Evolutionary conservation across 1,140 invertebrate genomes (phyloP).

Genomic region (Colletes latitarsis): DNA sequence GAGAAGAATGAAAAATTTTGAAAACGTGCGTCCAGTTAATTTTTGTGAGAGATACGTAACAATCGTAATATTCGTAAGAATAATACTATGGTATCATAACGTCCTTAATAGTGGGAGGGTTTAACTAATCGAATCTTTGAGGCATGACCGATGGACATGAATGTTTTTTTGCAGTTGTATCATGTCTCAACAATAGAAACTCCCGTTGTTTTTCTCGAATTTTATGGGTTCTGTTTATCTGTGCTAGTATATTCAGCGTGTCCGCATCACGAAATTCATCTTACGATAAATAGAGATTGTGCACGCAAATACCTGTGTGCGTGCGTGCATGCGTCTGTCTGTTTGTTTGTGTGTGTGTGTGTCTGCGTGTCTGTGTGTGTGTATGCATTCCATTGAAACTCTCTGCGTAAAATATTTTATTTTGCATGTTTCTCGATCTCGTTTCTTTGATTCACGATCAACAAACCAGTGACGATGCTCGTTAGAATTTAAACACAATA

Average conservation of each 20-base stretch:
- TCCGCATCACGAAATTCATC: slow-evolving; percentile 4
- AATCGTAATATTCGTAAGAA: slow-evolving; percentile 10
- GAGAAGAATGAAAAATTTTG: slow-evolving; percentile 26
- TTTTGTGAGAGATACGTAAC: neutral
- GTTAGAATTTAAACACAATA: slow-evolving; percentile 40
- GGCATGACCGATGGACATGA: slow-evolving; percentile 43
- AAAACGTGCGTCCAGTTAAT: neutral
- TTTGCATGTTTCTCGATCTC: neutral
- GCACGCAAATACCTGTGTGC: slow-evolving; percentile 34
- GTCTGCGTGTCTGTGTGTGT: neutral
- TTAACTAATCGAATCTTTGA: slow-evolving; percentile 25
- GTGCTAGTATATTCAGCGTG: slow-evolving; percentile 2
- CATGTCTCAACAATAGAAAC: slow-evolving; percentile 21
- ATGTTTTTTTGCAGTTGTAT: slow-evolving; percentile 27
- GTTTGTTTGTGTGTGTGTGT: neutral
- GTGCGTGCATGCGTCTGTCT: neutral
- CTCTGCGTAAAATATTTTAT: neutral
- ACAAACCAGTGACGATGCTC: slow-evolving; percentile 16
- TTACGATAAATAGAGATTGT: slow-evolving; percentile 40
- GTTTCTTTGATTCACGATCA: neutral
- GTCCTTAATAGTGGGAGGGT: neutral
- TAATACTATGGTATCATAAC: neutral
- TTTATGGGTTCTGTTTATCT: neutral
- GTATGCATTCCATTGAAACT: neutral
- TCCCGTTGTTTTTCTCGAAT: neutral